These are phyloP conservation scores for Brachionus plicatilis DNA, from an alignment of 1,140 invertebrate species.

Conservation along the genomic window DNA sequence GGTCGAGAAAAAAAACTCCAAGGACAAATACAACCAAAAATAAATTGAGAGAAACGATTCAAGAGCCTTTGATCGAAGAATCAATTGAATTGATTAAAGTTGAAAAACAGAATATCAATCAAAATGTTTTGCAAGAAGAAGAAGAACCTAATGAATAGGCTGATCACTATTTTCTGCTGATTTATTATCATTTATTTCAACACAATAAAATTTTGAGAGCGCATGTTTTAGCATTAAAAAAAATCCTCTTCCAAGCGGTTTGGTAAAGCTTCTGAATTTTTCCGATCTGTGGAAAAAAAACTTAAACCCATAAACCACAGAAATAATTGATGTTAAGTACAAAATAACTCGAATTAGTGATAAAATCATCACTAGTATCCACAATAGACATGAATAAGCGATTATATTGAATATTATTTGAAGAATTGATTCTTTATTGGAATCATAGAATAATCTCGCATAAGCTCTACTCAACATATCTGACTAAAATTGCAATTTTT, in stretches of 20 bases:
- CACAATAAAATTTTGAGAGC: neutral
- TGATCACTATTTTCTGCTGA: neutral
- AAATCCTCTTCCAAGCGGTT: neutral
- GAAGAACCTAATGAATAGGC: neutral
- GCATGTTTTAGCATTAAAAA: neutral
- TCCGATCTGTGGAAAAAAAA: neutral
- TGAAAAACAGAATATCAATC: neutral
- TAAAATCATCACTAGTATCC: slow-evolving; percentile 9
- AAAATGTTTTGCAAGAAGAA: neutral
- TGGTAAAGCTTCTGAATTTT: neutral
- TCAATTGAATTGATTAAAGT: neutral
- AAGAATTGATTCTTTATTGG: slow-evolving; percentile 1
- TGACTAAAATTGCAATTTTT: neutral
- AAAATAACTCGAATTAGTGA: neutral
- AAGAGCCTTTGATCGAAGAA: neutral
- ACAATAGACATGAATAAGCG: neutral
- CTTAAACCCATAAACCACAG: neutral
- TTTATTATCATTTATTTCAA: neutral
- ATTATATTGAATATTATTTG: slow-evolving; percentile 9
- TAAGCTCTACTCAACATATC: slow-evolving; percentile 1
- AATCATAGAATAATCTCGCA: neutral
- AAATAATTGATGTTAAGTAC: neutral
- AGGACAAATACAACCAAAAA: neutral
- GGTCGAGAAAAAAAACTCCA: neutral
- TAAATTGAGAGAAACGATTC: neutral